Percentiles rank a stretch among this genome's conserved stretches.
Evolutionary conservation across 1,140 invertebrate species (phyloP).

Genomic region (Meloidogyne chitwoodi): DNA sequence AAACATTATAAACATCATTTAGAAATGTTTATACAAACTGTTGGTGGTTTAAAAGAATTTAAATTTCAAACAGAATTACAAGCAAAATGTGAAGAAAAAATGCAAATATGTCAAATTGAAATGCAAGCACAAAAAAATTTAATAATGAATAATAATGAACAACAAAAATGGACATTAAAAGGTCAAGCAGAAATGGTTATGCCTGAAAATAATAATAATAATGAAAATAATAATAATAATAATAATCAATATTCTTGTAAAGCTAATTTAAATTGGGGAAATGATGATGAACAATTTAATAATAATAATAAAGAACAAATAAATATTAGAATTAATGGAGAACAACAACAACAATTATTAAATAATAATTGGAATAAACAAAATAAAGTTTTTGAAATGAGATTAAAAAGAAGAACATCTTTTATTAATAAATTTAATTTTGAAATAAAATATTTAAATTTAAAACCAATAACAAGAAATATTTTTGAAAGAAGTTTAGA

Average conservation of each 20-base stretch:
- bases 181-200: constrained; percentile 28
- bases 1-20: constrained; percentile 12
- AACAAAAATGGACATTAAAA: constrained; percentile 29
- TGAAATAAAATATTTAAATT: constrained; percentile 21
- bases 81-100: constrained; percentile 17
- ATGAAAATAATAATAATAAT: constrained; percentile 7
- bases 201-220: constrained; percentile 21
- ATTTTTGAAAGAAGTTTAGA: constrained; percentile 24
- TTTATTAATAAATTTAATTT: constrained; percentile 42
- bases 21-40: constrained; percentile 1
- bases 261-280: constrained; percentile 26
- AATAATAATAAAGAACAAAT: constrained; percentile 19
- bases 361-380: background rate
- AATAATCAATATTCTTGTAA: constrained; percentile 8
- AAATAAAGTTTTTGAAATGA: constrained; percentile 14
- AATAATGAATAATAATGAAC: background rate
- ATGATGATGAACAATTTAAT: too few relatives aligned
- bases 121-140: constrained; percentile 11
- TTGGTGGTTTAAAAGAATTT: constrained; percentile 4
- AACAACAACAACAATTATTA: constrained; percentile 10
- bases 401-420: constrained; percentile 1
- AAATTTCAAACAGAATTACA: constrained; percentile 15
- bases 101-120: constrained; percentile 11
- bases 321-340: constrained; percentile 29
- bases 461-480: constrained; percentile 13